Base-by-base conservation (phyloP, 2,113 vertebrate genomes). In the Spheniscus mendiculus region DNA sequence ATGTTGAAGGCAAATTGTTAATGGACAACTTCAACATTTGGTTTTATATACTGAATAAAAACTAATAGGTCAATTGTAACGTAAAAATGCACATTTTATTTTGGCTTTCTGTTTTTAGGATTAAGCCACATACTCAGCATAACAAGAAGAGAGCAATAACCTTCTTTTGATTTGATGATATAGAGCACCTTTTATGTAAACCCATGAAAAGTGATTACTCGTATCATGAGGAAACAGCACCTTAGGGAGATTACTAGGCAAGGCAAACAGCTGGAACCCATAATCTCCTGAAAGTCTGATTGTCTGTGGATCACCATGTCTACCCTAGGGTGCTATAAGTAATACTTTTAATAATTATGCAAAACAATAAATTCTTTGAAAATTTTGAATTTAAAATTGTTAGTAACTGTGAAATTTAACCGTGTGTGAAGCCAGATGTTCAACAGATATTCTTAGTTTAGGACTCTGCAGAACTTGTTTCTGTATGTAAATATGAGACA, bases 161-260 rank as follows among this genome's bases (percentile, higher is more conserved):
- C 87, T 63, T 22, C 38, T 80, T 96, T 95, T 83, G 86, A 93
- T 92, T 80, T 89, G 62, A 82, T 94, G 96, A 96, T 94, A 85
- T 76, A 90, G 58, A 55, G 87, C 77, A 81, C 74, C 69, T 74
- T 87, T 95, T 96, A 86, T 89, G 61, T 78, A 91, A 97, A 90
- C 66, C 55, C 67, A 50, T 89, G 74, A 89, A 92, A 88, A 87
- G 85, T 87, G 94, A 83, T 94, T 94, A 81, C 87, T 76, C 86
- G 91, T 69, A 72, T 84, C 42, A 12, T 53, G 86, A 86, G 56
- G 65, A 78, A 87, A 82, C 80, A 66, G 34, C 83, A 70, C 95
- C 84, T 74, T 76, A 32, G 92, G 91, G 91, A 84, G 83, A 67
- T 89, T n/a, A 11, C 61, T 42, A 49, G 78, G 81, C 65, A 67